A percentile compares a stretch with the other conserved stretches of the same genome.
These are phyloP conservation scores for Maccullochella peelii DNA, from an alignment of 2,113 vertebrate genomes.

Conservation along the genomic window DNA sequence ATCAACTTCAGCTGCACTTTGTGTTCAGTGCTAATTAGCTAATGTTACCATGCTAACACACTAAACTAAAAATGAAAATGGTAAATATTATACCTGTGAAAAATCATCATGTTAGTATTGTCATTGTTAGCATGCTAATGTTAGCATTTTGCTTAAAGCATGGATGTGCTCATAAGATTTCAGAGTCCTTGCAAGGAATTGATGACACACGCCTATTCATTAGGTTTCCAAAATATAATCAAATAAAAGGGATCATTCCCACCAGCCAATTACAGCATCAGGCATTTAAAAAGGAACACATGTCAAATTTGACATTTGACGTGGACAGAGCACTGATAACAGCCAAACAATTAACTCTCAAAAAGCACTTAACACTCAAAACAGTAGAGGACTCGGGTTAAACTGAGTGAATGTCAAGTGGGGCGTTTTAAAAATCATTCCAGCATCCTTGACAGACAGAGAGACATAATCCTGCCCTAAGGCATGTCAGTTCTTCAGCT, in stretches of 20 bases:
- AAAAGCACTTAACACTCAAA: constrained; percentile 25
- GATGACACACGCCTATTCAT: neutral
- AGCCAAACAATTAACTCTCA: constrained; percentile 15
- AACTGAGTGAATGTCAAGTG: constrained; percentile 29
- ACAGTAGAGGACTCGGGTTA: neutral
- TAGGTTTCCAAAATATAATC: neutral
- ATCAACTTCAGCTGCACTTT: neutral
- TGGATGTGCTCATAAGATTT: neutral
- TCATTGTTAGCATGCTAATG: neutral
- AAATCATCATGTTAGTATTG: neutral
- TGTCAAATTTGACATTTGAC: constrained; percentile 35
- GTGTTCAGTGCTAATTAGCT: neutral
- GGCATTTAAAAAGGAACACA: neutral
- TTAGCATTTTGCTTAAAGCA: neutral
- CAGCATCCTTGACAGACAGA: constrained; percentile 31
- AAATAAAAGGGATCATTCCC: constrained; percentile 14
- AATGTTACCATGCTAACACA: neutral
- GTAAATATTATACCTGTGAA: neutral
- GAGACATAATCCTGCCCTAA: constrained; percentile 15
- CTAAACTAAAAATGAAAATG: neutral
- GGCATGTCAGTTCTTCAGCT: constrained; percentile 9
- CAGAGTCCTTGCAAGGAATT: neutral
- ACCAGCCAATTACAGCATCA: neutral
- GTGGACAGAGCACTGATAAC: neutral
- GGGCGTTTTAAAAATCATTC: constrained; percentile 27